These are phyloP conservation scores for Blastobasis lacticolella DNA, from an alignment of 2,888 invertebrate species.

Conservation along the genomic window DNA sequence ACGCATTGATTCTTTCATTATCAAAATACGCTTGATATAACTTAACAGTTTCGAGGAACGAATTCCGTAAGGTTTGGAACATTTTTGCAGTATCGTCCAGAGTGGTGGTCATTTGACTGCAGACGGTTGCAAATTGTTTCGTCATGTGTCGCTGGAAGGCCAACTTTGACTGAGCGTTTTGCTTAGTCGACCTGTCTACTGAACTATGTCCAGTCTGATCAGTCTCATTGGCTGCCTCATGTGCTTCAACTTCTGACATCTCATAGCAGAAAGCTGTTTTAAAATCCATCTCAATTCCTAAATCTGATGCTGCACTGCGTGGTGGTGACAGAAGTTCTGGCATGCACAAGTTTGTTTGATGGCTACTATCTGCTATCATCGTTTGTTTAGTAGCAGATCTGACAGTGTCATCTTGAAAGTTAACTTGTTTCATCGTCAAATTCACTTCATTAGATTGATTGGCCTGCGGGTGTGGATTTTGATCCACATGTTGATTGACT, in stretches of 20 bases:
- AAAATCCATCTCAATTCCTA: background rate
- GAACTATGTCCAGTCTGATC: background rate
- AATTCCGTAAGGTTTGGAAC: background rate
- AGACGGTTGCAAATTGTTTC: background rate
- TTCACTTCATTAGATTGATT: background rate
- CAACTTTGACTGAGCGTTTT: background rate
- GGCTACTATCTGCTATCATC: background rate
- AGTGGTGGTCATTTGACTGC: background rate
- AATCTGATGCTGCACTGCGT: background rate
- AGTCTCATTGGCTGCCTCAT: background rate
- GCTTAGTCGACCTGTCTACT: background rate
- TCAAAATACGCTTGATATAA: background rate
- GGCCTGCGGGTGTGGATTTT: background rate
- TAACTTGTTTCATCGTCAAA: background rate
- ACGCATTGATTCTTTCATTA: background rate
- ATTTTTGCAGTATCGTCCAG: background rate
- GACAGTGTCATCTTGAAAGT: background rate
- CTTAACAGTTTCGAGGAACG: background rate
- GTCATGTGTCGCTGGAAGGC: background rate
- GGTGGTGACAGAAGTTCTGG: background rate
- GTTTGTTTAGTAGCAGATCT: background rate
- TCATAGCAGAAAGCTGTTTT: background rate
- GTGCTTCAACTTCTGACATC: background rate
- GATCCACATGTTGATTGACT: background rate
- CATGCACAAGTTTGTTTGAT: background rate